Percentiles rank a stretch among this genome's conserved stretches.
Conservation (phyloP, 2,888 invertebrate genomes). For the Eupsilia transversa region DNA sequence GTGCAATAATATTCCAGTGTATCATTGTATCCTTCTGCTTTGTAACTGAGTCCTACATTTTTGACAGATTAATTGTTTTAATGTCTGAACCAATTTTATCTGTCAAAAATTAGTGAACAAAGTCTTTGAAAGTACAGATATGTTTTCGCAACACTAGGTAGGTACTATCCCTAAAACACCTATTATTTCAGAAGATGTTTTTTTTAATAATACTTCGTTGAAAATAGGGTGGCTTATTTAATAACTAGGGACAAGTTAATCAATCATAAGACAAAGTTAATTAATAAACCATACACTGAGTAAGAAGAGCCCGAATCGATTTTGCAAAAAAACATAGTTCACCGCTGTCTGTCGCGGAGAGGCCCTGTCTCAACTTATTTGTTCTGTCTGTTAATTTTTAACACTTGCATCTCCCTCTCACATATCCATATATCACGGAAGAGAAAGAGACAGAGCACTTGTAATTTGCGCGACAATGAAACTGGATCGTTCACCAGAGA, state of each 20-base stretch:
- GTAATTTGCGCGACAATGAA: conserved; percentile 78
- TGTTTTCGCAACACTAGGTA: neutral
- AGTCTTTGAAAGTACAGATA: neutral
- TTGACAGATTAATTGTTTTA: neutral
- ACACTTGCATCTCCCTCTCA: conserved; percentile 59
- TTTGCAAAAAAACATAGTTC: conserved; percentile 10
- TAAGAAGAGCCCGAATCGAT: neutral
- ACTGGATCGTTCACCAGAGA: conserved; percentile 82
- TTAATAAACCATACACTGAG: neutral
- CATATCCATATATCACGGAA: conserved; percentile 8
- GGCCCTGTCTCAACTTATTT: conserved; percentile 53
- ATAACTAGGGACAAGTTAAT: neutral
- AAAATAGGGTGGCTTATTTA: neutral
- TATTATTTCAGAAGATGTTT: neutral
- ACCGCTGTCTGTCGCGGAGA: conserved; percentile 36
- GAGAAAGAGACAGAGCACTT: conserved; percentile 62
- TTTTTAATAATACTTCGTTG: neutral
- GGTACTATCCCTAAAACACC: no score
- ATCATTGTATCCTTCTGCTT: neutral
- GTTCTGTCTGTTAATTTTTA: conserved; percentile 65
- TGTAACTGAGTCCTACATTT: neutral
- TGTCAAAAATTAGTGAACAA: neutral
- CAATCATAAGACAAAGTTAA: conserved; percentile 14
- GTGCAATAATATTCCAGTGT: neutral
- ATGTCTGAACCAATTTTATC: neutral